A percentile compares a stretch with the other conserved stretches of the same genome.
phyloP scores from a whole-genome alignment of 2,113 vertebrate genomes.

The Probosciger aterrimus region DNA sequence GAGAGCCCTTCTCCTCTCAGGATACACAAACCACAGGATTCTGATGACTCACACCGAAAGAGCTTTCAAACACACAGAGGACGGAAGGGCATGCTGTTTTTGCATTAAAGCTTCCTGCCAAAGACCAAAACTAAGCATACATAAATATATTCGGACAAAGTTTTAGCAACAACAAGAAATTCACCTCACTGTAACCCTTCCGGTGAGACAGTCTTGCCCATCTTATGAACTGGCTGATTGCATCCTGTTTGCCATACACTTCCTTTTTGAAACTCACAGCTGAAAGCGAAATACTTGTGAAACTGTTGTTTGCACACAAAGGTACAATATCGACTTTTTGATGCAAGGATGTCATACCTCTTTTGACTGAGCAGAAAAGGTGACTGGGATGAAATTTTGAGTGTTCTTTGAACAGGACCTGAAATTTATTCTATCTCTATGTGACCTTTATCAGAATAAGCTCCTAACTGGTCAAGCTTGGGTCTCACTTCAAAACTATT shows the following conservation, averaged over 20 bases:
- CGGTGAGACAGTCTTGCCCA: conserved; percentile 54
- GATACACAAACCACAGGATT: conserved; percentile 83
- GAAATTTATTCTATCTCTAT: neutral
- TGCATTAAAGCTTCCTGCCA: conserved; percentile 80
- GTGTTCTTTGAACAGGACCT: neutral
- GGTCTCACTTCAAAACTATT: neutral
- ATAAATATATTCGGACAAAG: conserved; percentile 59
- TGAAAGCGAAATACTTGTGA: conserved; percentile 27
- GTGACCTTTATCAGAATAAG: neutral
- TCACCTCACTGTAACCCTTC: conserved; percentile 57
- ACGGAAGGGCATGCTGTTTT: conserved; percentile 77
- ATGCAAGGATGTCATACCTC: neutral
- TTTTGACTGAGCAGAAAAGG: neutral
- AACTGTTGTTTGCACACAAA: neutral
- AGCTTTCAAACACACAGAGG: conserved; percentile 70
- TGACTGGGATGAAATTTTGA: neutral
- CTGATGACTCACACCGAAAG: conserved; percentile 75
- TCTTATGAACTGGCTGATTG: conserved; percentile 39
- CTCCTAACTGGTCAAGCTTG: neutral
- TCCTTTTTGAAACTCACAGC: conserved; percentile 16
- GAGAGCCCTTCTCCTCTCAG: conserved; percentile 69
- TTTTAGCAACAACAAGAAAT: conserved; percentile 67
- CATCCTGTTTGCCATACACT: conserved; percentile 65
- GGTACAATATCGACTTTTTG: neutral
- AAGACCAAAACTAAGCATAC: conserved; percentile 66